A percentile compares a stretch with the other conserved stretches of the same genome.
Evolutionary conservation across 2,888 invertebrate species (phyloP).

Genomic region (Podabrus alpinus): DNA sequence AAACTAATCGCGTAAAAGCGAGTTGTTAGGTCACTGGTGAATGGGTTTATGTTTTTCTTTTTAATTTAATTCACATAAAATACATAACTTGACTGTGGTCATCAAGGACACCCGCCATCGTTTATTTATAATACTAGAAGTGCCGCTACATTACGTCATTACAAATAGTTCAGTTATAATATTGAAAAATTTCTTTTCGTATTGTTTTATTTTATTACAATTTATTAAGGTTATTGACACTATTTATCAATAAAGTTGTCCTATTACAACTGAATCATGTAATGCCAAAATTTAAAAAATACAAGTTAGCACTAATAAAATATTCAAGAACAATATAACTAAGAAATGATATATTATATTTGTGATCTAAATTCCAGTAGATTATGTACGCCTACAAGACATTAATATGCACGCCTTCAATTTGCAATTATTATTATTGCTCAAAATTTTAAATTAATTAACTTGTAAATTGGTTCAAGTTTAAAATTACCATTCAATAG

Average conservation of each 20-base stretch:
- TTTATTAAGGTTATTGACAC: constrained; percentile 1
- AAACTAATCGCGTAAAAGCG: neutral
- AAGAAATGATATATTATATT: neutral
- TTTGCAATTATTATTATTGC: neutral
- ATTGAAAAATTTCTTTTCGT: neutral
- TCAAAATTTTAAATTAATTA: constrained; percentile 4
- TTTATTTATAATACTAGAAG: constrained; percentile 28
- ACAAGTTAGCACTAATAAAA: neutral
- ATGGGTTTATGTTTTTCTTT: constrained; percentile 4
- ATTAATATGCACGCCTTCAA: constrained; percentile 1
- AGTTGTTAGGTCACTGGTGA: constrained; percentile 5
- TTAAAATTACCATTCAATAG: constrained; percentile 2
- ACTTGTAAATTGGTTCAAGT: constrained; percentile 1
- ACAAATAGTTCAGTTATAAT: constrained; percentile 22
- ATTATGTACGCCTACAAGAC: constrained; percentile 1
- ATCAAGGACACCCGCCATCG: constrained; percentile 21
- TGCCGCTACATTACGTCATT: constrained; percentile 25
- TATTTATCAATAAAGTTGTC: neutral
- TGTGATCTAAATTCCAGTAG: constrained; percentile 4
- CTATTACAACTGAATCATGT: neutral
- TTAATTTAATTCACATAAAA: neutral
- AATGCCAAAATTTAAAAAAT: neutral
- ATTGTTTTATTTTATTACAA: constrained; percentile 1
- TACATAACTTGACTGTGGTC: constrained; percentile 13
- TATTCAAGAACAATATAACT: neutral